Evolutionary conservation across 2,797 vertebrate species (phyloP).

Genomic region (Tokudaia muenninki): DNA sequence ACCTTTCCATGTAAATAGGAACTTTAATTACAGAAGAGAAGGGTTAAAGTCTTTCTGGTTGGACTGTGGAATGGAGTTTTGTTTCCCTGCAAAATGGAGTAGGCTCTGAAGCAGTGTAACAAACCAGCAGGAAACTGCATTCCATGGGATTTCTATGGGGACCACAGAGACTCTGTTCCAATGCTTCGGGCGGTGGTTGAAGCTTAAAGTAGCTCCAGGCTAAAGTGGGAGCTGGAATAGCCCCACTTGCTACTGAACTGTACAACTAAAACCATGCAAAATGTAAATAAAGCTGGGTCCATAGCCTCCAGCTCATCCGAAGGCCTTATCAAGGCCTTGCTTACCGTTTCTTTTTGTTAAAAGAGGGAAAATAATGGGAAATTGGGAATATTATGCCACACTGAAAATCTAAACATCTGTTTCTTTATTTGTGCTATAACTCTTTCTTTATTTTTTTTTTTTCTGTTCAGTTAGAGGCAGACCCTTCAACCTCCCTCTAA

Average conservation of each 20-base stretch:
- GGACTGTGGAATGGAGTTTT: constrained; percentile 64
- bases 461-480: constrained; percentile 25
- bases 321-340: constrained; percentile 75
- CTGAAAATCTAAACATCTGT: constrained; percentile 17
- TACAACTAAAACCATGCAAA: constrained; percentile 75
- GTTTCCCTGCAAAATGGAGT: constrained; percentile 63
- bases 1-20: constrained; percentile 74
- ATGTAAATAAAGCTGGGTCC: constrained; percentile 77
- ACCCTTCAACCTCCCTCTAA: neutral
- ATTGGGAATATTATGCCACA: constrained; percentile 71
- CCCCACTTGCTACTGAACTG: constrained; percentile 80
- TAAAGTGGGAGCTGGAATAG: constrained; percentile 70
- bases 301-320: constrained; percentile 74
- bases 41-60: constrained; percentile 71
- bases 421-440: constrained; percentile 75
- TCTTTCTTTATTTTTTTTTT: neutral
- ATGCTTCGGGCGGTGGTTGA: constrained; percentile 81
- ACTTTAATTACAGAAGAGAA: constrained; percentile 80
- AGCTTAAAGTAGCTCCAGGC: constrained; percentile 75
- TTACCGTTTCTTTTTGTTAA: constrained; percentile 72
- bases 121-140: constrained; percentile 83
- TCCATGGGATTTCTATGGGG: constrained; percentile 84
- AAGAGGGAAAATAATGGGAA: constrained; percentile 37
- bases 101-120: constrained; percentile 75
- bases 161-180: constrained; percentile 78